Percentiles rank a stretch among this genome's conserved stretches.
Conservation (phyloP, 2,888 invertebrate genomes). For the Euclidia mi region DNA sequence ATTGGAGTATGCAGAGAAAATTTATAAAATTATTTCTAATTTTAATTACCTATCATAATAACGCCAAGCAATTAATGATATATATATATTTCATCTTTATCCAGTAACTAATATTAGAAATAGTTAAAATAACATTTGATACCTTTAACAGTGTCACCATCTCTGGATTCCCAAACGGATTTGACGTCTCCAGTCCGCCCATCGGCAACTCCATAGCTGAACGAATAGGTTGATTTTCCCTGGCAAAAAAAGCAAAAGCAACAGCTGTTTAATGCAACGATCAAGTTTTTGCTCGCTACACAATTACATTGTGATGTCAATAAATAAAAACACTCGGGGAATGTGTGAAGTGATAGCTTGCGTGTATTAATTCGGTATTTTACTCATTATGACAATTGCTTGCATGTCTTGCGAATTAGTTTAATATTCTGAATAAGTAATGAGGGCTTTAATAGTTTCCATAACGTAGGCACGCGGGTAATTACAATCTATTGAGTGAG, state of each 20-base stretch:
- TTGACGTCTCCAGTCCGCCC: conserved; percentile 90
- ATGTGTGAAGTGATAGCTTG: conserved; percentile 79
- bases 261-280: conserved; percentile 5
- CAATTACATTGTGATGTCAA: conserved; percentile 64
- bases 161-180: conserved; percentile 91
- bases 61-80: too few relatives aligned
- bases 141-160: conserved; percentile 91
- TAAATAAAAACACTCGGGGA: conserved; percentile 64
- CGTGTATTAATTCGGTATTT: conserved; percentile 82
- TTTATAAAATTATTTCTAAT: too few relatives aligned
- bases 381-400: conserved; percentile 76
- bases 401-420: conserved; percentile 78
- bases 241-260: conserved; percentile 66
- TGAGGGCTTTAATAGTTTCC: conserved; percentile 79
- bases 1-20: too few relatives aligned
- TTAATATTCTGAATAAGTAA: conserved; percentile 83
- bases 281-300: conserved; percentile 54
- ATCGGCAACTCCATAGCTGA: conserved; percentile 91
- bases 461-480: conserved; percentile 75
- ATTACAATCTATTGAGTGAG: conserved; percentile 69
- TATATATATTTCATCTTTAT: too few relatives aligned
- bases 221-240: conserved; percentile 90
- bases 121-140: conserved; percentile 5
- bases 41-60: too few relatives aligned
- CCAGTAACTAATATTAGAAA: too few relatives aligned